phyloP scores from a whole-genome alignment of 2,113 vertebrate species.

The Canis aureus region DNA sequence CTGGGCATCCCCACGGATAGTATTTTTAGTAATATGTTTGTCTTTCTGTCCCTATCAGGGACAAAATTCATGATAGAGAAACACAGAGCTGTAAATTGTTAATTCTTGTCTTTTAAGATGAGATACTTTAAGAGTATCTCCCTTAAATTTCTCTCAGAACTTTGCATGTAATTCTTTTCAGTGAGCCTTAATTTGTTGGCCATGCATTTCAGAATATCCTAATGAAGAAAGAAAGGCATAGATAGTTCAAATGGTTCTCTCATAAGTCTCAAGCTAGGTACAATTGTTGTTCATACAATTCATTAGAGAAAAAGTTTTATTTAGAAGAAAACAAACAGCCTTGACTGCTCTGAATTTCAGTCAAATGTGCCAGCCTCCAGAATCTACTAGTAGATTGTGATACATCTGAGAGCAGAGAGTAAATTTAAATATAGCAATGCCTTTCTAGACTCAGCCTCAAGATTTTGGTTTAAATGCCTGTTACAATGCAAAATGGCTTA shows the following conservation, averaged over 20 bases:
- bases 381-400: not conserved
- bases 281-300: not conserved
- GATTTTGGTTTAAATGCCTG: not conserved
- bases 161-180: not conserved
- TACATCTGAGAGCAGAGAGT: not conserved
- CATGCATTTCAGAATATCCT: not conserved
- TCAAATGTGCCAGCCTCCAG: not conserved
- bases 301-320: not conserved
- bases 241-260: not conserved
- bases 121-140: not conserved
- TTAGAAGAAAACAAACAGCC: not conserved
- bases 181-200: not conserved
- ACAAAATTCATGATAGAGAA: slow-evolving; percentile 19
- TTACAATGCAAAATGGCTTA: not conserved
- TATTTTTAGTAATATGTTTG: not conserved
- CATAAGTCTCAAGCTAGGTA: not conserved
- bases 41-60: not conserved
- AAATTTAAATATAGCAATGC: not conserved
- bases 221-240: not conserved
- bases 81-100: not conserved
- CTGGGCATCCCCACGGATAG: no score
- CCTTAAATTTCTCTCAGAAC: not conserved
- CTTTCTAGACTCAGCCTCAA: not conserved
- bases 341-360: not conserved
- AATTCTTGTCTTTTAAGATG: not conserved